Evolutionary conservation across 2,113 vertebrate species (phyloP), one percentile per base, ranked within the genome.

Genomic region (Hippocampus barbouri): DNA sequence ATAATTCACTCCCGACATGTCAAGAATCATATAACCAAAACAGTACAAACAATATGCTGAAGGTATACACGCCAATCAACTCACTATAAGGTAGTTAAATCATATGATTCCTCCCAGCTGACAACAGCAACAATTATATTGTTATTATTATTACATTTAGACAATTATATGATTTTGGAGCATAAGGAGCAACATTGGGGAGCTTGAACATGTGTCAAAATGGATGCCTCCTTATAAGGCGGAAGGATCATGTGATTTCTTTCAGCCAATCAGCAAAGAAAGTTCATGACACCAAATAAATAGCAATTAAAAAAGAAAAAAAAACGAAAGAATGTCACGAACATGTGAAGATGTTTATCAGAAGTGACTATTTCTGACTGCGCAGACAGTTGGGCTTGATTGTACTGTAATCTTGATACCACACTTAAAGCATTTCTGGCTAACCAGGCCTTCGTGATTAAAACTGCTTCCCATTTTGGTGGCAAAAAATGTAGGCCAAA

Each of bases 321-420:
- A 30, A 34, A 34, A 34, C 16, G 14, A 60, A 60, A 60, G 25
- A 60, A 30, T 30, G 25, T 27, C 12, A 60, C 25, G 15, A 18
- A 30, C 25, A 30, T 45, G 43, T 45, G 43, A 45, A 18, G 25
- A 60, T 60, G 57, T 60, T 30, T 2, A 30, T 30, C 16, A 16
- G 27, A 60, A 60, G 57, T 34, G 57, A 6, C 27, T 30, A 60
- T 66, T 66, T 66, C 5, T 23, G 41, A 45, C 23, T 23, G 41
- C 45, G 40, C 40, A 60, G 27, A 60, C 57, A 43, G 11, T 65
- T 65, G 2, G 18, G 7, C 38, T 65, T 45, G 63, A 65, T 65
- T 45, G 63, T 41, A 43, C n/a, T 65, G n/a, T 65, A 41, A 43
- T 65, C 63, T 65, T 14, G 40, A 45, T 65, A 41, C 63, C 63